Evolutionary conservation across 2,797 vertebrate species (phyloP).

Genomic region (Eidolon dupreanum): DNA sequence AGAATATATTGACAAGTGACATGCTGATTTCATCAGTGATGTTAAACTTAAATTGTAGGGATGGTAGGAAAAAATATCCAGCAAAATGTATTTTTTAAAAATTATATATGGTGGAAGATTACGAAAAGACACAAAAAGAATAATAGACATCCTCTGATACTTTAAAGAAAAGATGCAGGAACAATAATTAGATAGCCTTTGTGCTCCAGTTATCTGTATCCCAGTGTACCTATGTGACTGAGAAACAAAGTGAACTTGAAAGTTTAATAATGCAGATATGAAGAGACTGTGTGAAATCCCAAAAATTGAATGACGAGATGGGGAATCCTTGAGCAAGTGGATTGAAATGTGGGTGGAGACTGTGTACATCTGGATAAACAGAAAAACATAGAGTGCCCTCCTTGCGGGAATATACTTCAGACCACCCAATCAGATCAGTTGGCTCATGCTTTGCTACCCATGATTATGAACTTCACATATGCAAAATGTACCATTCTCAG

Average conservation of each 20-base stretch:
- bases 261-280: neutral
- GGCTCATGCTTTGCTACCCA: neutral
- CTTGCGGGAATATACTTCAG: neutral
- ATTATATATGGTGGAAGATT: neutral
- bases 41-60: neutral
- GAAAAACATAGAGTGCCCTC: neutral
- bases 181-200: neutral
- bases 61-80: neutral
- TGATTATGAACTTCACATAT: neutral
- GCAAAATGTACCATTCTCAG: neutral
- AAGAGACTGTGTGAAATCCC: neutral
- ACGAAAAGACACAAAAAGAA: neutral
- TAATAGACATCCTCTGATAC: neutral
- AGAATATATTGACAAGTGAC: neutral
- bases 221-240: no score
- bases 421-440: neutral
- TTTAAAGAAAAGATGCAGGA: neutral
- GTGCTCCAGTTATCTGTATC: neutral
- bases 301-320: neutral
- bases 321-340: neutral
- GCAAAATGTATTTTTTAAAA: neutral
- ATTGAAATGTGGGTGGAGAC: neutral
- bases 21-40: neutral
- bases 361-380: neutral
- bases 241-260: neutral